A percentile compares a stretch with the other conserved stretches of the same genome.
Evolutionary conservation across 2,888 invertebrate species (phyloP).

Genomic region (Xylota segnis): DNA sequence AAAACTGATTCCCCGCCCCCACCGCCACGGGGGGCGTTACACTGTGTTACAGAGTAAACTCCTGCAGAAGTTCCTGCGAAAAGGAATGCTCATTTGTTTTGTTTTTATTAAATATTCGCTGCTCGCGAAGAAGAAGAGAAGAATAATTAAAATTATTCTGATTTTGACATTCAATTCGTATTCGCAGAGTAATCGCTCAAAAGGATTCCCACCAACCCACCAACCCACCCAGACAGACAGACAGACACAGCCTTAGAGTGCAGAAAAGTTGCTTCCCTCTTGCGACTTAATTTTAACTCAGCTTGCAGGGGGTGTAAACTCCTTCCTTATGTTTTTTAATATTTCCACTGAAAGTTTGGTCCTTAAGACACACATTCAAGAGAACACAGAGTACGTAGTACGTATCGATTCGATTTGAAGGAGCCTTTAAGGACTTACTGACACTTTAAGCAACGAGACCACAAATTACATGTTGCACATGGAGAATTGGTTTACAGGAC

Average conservation of each 20-base stretch:
- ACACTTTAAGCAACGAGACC: slow-evolving; percentile 4
- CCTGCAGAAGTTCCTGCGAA: background rate
- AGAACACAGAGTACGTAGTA: too few relatives aligned
- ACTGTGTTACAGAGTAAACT: background rate
- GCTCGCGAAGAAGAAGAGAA: slow-evolving; percentile 18
- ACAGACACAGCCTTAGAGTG: slow-evolving; percentile 18
- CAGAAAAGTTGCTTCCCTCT: slow-evolving; percentile 24
- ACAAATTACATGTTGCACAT: slow-evolving; percentile 48
- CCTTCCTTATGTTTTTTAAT: slow-evolving; percentile 16
- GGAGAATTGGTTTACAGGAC: slow-evolving; percentile 12
- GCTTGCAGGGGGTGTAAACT: background rate
- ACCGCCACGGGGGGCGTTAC: background rate
- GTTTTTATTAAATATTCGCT: slow-evolving; percentile 17
- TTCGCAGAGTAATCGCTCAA: slow-evolving; percentile 66
- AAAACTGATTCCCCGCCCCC: slow-evolving; percentile 32
- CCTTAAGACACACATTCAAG: too few relatives aligned
- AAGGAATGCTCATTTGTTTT: slow-evolving; percentile 31
- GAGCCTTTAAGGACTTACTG: background rate
- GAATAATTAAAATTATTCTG: slow-evolving; percentile 73
- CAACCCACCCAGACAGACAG: background rate
- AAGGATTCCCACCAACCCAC: slow-evolving; percentile 40
- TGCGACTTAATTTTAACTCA: slow-evolving; percentile 48
- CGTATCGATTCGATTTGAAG: background rate
- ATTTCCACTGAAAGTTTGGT: slow-evolving; percentile 10
- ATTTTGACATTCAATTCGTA: slow-evolving; percentile 71